phyloP scores from a whole-genome alignment of 2,113 vertebrate species.

The Cebidichthys violaceus region DNA sequence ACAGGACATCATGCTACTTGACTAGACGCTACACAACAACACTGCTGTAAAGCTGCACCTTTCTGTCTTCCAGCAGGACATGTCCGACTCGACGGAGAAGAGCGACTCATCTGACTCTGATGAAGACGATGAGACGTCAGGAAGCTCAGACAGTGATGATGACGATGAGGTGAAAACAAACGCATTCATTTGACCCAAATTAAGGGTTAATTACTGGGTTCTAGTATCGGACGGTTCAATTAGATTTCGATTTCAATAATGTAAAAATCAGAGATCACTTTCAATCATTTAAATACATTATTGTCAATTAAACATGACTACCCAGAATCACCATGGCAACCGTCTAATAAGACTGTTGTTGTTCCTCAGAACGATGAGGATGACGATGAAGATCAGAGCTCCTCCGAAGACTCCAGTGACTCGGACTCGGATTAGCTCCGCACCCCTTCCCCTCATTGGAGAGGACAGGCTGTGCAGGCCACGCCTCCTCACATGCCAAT shows the following conservation, averaged over 20 bases:
- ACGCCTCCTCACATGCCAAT: constrained; percentile 72
- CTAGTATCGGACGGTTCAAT: neutral
- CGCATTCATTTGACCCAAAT: neutral
- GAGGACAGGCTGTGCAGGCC: constrained; percentile 81
- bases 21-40: too few species aligned
- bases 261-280: too few species aligned
- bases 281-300: too few species aligned
- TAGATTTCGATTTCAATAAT: too few species aligned
- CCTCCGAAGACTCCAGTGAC: constrained; percentile 82
- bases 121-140: constrained; percentile 83
- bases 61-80: constrained; percentile 77
- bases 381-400: constrained; percentile 79
- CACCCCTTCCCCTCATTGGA: constrained; percentile 56
- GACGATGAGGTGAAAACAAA: constrained; percentile 69
- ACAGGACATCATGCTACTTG: too few species aligned
- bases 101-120: constrained; percentile 80
- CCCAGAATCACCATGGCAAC: neutral
- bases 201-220: neutral
- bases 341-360: neutral
- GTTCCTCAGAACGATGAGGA: constrained; percentile 77
- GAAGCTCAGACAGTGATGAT: constrained; percentile 78
- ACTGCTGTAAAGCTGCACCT: neutral
- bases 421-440: constrained; percentile 80
- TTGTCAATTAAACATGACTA: too few species aligned
- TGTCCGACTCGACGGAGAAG: constrained; percentile 83